A percentile compares a stretch with the other conserved stretches of the same genome.
These are phyloP conservation scores for Cotesia vestalis DNA, from an alignment of 1,140 invertebrate genomes.

Conservation along the genomic window DNA sequence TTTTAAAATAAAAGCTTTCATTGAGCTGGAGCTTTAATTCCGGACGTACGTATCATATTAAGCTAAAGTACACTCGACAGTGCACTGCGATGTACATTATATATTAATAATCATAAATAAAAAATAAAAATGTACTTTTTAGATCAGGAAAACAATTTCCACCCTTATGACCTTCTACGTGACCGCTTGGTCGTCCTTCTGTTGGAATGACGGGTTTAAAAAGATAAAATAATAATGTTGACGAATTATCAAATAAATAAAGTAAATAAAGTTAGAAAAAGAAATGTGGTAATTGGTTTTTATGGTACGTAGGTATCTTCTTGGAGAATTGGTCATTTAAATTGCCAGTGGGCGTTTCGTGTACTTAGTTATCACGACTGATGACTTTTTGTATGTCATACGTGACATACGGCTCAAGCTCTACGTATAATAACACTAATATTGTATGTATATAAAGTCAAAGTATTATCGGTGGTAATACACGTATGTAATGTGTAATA, in stretches of 20 bases:
- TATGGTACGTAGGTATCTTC: neutral
- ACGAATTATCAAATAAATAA: neutral
- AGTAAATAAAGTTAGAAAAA: slow-evolving; percentile 15
- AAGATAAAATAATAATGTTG: slow-evolving; percentile 27
- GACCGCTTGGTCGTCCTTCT: neutral
- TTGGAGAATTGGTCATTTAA: slow-evolving; percentile 30
- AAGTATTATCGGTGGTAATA: slow-evolving; percentile 38
- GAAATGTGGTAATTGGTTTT: neutral
- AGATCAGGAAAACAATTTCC: too few species aligned
- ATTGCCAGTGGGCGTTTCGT: slow-evolving; percentile 46
- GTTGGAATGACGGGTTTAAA: slow-evolving; percentile 1
- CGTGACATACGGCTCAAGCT: neutral
- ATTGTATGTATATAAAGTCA: slow-evolving; percentile 22
- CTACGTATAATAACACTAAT: neutral
- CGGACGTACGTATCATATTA: slow-evolving; percentile 15
- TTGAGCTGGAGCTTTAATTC: slow-evolving; percentile 42
- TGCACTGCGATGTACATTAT: neutral
- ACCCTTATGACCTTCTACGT: too few species aligned
- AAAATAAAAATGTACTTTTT: neutral
- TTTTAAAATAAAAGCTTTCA: slow-evolving; percentile 15
- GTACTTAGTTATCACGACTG: neutral
- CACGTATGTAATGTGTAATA: too few species aligned
- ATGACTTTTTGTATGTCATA: neutral
- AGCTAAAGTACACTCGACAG: neutral
- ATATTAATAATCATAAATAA: slow-evolving; percentile 20